Percentiles rank a stretch among this genome's conserved stretches.
These are phyloP conservation scores for Menidia beryllina DNA, from an alignment of 2,113 vertebrate genomes.

Conservation along the genomic window DNA sequence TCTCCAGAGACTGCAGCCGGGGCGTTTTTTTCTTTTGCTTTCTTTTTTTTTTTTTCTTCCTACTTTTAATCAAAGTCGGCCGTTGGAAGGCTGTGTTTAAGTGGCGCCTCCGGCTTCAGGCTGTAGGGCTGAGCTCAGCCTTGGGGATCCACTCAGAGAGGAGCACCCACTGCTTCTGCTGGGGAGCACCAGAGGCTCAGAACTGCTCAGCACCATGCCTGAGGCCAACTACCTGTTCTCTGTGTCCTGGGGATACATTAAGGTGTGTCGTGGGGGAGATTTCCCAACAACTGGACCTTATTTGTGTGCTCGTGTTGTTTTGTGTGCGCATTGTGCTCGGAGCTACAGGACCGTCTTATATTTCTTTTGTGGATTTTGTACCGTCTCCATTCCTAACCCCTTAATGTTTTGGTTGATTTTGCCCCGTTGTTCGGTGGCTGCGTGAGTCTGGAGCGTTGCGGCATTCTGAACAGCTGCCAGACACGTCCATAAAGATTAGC, in stretches of 20 bases:
- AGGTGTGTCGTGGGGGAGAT: conserved; percentile 86
- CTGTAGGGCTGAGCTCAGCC: conserved; percentile 54
- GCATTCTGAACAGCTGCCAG: conserved; percentile 16
- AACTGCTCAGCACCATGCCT: conserved; percentile 90
- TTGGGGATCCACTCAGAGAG: conserved; percentile 78
- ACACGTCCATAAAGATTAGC: background rate
- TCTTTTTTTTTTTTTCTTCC: too few species aligned
- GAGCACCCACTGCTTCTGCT: conserved; percentile 81
- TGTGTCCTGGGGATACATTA: conserved; percentile 97
- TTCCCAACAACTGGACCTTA: conserved; percentile 2
- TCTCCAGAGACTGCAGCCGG: conserved; percentile 40
- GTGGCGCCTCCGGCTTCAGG: conserved; percentile 40
- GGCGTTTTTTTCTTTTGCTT: conserved; percentile 39
- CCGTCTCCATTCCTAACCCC: background rate
- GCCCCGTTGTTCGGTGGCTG: conserved; percentile 1
- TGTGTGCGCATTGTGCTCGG: conserved; percentile 18
- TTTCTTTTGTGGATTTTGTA: background rate
- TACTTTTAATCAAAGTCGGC: conserved; percentile 3
- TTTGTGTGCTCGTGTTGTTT: too few species aligned
- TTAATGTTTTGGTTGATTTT: conserved; percentile 9
- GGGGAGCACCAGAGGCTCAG: conserved; percentile 73
- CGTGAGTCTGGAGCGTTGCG: background rate
- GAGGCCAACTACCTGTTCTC: conserved; percentile 96
- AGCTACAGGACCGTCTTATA: background rate
- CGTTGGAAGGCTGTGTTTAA: conserved; percentile 1